Base-by-base conservation (phyloP, 1,140 invertebrate genomes). In the Drosophila nigromelanica region DNA sequence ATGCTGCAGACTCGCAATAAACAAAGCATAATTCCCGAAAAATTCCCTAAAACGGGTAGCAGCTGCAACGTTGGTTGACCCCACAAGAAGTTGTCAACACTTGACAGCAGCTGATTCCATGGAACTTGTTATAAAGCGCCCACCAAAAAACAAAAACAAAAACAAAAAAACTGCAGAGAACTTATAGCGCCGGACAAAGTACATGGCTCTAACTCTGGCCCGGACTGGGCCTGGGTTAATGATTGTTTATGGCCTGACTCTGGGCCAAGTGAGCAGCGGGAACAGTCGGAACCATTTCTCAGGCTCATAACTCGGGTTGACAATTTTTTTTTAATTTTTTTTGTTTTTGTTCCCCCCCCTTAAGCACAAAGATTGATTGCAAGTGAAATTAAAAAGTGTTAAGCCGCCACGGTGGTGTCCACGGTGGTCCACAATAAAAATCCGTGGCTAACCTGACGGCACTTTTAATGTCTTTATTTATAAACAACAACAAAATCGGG, bases 381-480 rank as follows among this genome's bases (percentile, higher is more conserved):
- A 89, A 87, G 83, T 89, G 83, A 87, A 87, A 87, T 83, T 72
- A 87, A 86, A 79, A 83, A 83, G 83, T 87, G 83, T 87, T 87
- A 87, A 87, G 79, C 83, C 70, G 73, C 74, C 73, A 61, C 69
- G 56, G 11, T 58, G 55, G 21, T 60, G 68, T 73, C 70, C 59
- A 67, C 72, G 82, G 82, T 87, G 82, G 82, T 87, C 82, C 76
- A 77, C 71, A 83, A 87, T 87, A 87, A 87, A 87, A 87, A 87
- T 87, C 82, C 78, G 50, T 55, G 42, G 39, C 45, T 40, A 86
- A 81, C 72, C 70, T 52, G 83, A 87, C 82, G 82, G 82, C 82
- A 73, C 76, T 87, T 87, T 87, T 87, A 87, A 87, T 87, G 83
- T 87, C 83, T 87, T 87, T 89, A 87, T 87, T 87, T 87, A 89